Evolutionary conservation across 2,113 vertebrate genomes (phyloP).

Genomic region (Cebus imitator): DNA sequence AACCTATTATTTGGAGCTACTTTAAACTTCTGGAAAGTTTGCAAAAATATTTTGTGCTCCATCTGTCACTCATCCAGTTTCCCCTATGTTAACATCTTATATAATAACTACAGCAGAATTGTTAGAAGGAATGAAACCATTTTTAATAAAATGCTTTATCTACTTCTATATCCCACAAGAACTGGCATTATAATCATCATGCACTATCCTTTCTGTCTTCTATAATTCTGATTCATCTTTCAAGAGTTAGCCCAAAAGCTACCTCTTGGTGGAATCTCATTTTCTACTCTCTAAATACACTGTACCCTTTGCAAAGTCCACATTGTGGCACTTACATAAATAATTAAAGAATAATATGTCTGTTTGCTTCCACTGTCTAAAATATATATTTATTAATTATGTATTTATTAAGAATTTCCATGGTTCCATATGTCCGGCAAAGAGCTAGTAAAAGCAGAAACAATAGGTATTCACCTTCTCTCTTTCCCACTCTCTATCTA

Average conservation of each 20-base stretch:
- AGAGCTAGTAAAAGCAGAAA: not conserved
- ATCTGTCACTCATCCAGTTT: not conserved
- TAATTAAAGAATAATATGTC: not conserved
- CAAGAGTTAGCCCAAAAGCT: not conserved
- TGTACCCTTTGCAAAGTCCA: fast-evolving
- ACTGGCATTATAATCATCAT: not conserved
- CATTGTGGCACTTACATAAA: not conserved
- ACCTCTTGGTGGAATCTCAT: not conserved
- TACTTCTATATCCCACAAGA: not conserved
- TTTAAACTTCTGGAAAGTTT: not conserved
- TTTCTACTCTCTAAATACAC: not conserved
- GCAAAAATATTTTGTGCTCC: not conserved
- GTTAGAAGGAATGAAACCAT: not conserved
- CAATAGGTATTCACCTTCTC: not conserved
- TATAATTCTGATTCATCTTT: not conserved
- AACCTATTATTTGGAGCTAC: not conserved
- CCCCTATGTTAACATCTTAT: not conserved
- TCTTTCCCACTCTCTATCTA: not conserved
- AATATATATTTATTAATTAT: not conserved
- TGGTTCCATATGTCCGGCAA: not conserved
- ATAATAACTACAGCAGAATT: not conserved
- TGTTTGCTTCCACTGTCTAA: not conserved
- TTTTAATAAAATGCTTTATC: not conserved
- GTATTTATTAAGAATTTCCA: not conserved
- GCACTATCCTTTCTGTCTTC: not conserved